Evolutionary conservation across 2,888 invertebrate genomes (phyloP), one percentile per base, ranked within the genome.

Genomic region (Drosophila antonietae): DNA sequence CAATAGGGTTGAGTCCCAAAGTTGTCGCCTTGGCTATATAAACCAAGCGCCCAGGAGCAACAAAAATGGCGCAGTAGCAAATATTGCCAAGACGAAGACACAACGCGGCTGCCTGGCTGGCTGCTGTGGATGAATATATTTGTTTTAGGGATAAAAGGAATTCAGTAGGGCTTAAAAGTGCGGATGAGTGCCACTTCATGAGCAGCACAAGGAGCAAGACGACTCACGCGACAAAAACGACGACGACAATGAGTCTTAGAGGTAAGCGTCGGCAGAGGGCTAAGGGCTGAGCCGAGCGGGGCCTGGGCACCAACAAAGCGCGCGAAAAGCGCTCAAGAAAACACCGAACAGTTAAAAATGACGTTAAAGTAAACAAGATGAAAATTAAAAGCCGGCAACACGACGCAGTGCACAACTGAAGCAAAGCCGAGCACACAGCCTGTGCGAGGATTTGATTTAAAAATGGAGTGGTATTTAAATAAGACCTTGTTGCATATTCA

Each of bases 131-230:
- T 89, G 89, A 89, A 89, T 89, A 90, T 91, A 91, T 91, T 91
- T 91, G 90, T 91, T 90, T 91, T 90, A 90, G 89, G 91, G 91
- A 91, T 91, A 91, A 91, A 90, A 90, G 90, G 88, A 90, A 90
- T 91, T 91, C 90, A 89, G 90, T 89, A 85, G 83, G 84, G 88
- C 90, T 91, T 90, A 89, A 89, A 86, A 88, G 91, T 90, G 90
- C 86, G 83, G 81, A 89, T 90, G 89, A 91, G 91, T 87, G 89
- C 84, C 81, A 83, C 90, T 90, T 86, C 88, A 90, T 81, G 68
- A 85, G 72, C 83, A 78, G 73, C 74, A 70, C 73, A 85, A 85
- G 81, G 75, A 85, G 82, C 80, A 75, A 74, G 80, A 57, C 68
- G 73, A 74, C 69, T 70, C 68, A 75, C 65, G 78, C 79, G 66